Evolutionary conservation across 92 coral and sea anemone species (phyloP).

Genomic region (Umimayanthus chanpuru): DNA sequence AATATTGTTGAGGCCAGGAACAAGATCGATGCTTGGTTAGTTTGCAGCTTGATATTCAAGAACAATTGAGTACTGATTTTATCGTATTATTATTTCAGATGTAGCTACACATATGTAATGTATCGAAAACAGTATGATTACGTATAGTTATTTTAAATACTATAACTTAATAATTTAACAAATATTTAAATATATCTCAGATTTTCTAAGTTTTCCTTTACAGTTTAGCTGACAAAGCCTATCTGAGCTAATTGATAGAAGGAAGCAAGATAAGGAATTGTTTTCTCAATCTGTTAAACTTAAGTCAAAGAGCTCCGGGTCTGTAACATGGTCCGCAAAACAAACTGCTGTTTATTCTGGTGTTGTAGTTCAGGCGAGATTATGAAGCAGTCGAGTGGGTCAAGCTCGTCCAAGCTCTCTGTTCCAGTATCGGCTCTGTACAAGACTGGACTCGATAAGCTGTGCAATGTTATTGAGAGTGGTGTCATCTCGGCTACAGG

Average conservation of each 20-base stretch:
- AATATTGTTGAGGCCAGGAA: slow-evolving; percentile 84
- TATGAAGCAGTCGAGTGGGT: not conserved
- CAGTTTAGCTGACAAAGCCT: no score
- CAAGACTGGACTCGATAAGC: slow-evolving; percentile 79
- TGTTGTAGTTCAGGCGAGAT: slow-evolving; percentile 34
- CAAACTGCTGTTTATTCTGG: not conserved
- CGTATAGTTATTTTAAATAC: no score
- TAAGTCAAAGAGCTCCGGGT: no score
- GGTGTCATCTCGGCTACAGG: slow-evolving; percentile 83
- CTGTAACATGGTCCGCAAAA: not conserved
- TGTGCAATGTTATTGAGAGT: slow-evolving; percentile 68
- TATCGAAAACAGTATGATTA: no score
- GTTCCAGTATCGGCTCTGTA: slow-evolving; percentile 71
- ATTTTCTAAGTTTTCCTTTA: no score
- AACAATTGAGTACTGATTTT: not conserved
- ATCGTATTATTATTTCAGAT: no score
- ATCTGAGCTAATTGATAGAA: no score
- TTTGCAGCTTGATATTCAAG: not conserved
- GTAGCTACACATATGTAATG: no score
- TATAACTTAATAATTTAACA: no score
- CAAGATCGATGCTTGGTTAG: slow-evolving; percentile 92
- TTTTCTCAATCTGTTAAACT: no score
- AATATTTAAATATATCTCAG: no score
- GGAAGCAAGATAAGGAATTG: no score
- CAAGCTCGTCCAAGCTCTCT: slow-evolving; percentile 12